phyloP scores from a whole-genome alignment of 1,140 invertebrate species.

The Steinernema khuongi region DNA sequence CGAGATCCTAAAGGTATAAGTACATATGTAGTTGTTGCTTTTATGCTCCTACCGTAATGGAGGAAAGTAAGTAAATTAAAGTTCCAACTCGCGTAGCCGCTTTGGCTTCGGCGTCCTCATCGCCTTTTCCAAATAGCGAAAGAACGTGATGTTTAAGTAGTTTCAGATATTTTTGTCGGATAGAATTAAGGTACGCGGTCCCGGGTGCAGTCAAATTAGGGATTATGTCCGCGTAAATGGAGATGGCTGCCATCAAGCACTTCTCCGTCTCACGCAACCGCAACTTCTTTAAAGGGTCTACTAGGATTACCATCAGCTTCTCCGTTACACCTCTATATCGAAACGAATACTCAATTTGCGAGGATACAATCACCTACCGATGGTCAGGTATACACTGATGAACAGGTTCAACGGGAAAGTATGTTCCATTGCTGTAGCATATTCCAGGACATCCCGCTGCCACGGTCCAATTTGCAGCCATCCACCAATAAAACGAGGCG shows the following conservation, averaged over 20 bases:
- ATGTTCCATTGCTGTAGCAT: slow-evolving; percentile 38
- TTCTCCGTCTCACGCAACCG: slow-evolving; percentile 28
- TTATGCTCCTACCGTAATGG: slow-evolving; percentile 29
- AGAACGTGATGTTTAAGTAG: slow-evolving; percentile 18
- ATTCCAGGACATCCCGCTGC: slow-evolving; percentile 30
- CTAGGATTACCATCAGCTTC: slow-evolving; percentile 30
- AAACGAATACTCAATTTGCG: slow-evolving; percentile 7
- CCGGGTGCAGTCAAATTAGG: slow-evolving; percentile 17
- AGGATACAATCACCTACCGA: slow-evolving; percentile 21
- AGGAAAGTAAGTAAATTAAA: slow-evolving; percentile 31
- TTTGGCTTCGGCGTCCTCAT: slow-evolving; percentile 6
- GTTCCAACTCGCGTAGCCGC: slow-evolving; percentile 35
- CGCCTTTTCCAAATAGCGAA: slow-evolving; percentile 10
- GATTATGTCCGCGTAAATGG: slow-evolving; percentile 33
- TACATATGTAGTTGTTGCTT: background rate
- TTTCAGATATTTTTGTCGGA: background rate
- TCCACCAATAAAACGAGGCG: slow-evolving; percentile 38
- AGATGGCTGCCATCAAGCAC: slow-evolving; percentile 30
- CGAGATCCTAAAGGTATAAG: slow-evolving; percentile 35
- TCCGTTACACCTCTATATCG: slow-evolving; percentile 22
- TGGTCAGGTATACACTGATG: slow-evolving; percentile 33
- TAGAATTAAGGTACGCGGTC: background rate
- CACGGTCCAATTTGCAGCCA: slow-evolving; percentile 27
- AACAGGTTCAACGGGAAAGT: slow-evolving; percentile 23
- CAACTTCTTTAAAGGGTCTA: slow-evolving; percentile 30